phyloP scores from a whole-genome alignment of 30 jellyfish, hydroid and myxozoan species.

The Pelagia noctiluca region DNA sequence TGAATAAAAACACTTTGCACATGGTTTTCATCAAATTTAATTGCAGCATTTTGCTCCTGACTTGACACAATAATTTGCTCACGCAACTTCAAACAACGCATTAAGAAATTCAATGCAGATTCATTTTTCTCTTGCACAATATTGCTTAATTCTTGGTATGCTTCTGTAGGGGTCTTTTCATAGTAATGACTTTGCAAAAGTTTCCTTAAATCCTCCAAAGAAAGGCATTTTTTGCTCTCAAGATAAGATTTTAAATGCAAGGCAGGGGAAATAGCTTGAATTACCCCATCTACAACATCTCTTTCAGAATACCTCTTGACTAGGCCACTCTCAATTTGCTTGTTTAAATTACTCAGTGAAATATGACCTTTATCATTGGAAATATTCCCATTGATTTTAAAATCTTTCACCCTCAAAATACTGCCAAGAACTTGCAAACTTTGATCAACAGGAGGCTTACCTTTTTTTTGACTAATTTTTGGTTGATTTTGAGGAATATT shows the following conservation, averaged over 20 bases:
- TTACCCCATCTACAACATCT: conserved; percentile 34
- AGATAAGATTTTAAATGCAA: conserved; percentile 36
- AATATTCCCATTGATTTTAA: conserved; percentile 30
- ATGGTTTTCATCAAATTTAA: conserved; percentile 33
- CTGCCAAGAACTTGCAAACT: conserved; percentile 49
- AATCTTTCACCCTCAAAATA: conserved; percentile 61
- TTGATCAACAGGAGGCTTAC: conserved; percentile 32
- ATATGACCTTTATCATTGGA: conserved; percentile 58
- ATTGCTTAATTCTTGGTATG: conserved; percentile 33
- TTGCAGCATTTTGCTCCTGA: conserved; percentile 51
- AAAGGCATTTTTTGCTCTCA: conserved; percentile 33
- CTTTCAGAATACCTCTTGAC: conserved; percentile 47
- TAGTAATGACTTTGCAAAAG: conserved; percentile 22
- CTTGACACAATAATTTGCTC: conserved; percentile 42
- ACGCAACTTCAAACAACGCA: conserved; percentile 35
- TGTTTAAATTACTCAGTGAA: conserved; percentile 41
- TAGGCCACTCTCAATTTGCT: conserved; percentile 55
- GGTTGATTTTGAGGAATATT: conserved; percentile 29
- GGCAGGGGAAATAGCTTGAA: conserved; percentile 38
- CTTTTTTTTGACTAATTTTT: conserved; percentile 9
- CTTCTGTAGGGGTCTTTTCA: conserved; percentile 51
- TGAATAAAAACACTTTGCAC: conserved; percentile 49
- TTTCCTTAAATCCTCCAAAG: conserved; percentile 22
- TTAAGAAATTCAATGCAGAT: conserved; percentile 24
- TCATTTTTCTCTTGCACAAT: conserved; percentile 39